Conservation (phyloP, 1,140 invertebrate genomes). For the Aphidius ervi region DNA sequence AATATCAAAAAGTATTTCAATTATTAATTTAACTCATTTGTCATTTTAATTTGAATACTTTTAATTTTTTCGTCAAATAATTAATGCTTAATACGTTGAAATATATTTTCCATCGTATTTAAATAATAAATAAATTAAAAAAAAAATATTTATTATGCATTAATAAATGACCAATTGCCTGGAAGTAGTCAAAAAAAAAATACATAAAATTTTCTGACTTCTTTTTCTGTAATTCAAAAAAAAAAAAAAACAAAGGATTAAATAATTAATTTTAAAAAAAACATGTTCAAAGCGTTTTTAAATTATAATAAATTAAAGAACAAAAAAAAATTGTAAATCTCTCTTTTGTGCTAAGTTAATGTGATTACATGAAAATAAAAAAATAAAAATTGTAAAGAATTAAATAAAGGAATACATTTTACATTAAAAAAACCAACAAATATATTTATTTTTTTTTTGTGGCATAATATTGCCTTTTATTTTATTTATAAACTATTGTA, state of each 20-base stretch:
- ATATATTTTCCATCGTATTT: too few relatives aligned
- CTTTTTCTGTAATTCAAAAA: slow-evolving; percentile 45
- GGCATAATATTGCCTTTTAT: slow-evolving; percentile 46
- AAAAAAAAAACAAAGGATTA: slow-evolving; percentile 12
- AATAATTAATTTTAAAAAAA: slow-evolving; percentile 43
- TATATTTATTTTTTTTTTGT: slow-evolving; percentile 9
- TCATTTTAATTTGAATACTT: too few relatives aligned
- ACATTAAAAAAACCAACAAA: slow-evolving; percentile 33
- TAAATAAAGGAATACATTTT: slow-evolving; percentile 55
- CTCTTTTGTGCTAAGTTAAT: slow-evolving; percentile 51
- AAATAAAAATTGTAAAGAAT: slow-evolving; percentile 50
- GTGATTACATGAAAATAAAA: slow-evolving; percentile 42
- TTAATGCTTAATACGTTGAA: too few relatives aligned
- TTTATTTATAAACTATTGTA: slow-evolving; percentile 65
- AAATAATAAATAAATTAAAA: not conserved
- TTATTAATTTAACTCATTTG: too few relatives aligned
- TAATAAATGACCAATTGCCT: slow-evolving; percentile 49
- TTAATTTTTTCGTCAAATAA: too few relatives aligned
- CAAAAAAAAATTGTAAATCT: slow-evolving; percentile 50
- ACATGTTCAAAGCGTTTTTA: slow-evolving; percentile 46
- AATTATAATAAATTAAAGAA: slow-evolving; percentile 37
- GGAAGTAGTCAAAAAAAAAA: slow-evolving; percentile 37
- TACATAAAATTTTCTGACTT: slow-evolving; percentile 29
- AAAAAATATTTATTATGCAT: slow-evolving; percentile 25
- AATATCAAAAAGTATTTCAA: too few relatives aligned